A percentile compares a stretch with the other conserved stretches of the same genome.
These are phyloP conservation scores for Heliconius congener DNA, from an alignment of 1,140 invertebrate species.

Conservation along the genomic window DNA sequence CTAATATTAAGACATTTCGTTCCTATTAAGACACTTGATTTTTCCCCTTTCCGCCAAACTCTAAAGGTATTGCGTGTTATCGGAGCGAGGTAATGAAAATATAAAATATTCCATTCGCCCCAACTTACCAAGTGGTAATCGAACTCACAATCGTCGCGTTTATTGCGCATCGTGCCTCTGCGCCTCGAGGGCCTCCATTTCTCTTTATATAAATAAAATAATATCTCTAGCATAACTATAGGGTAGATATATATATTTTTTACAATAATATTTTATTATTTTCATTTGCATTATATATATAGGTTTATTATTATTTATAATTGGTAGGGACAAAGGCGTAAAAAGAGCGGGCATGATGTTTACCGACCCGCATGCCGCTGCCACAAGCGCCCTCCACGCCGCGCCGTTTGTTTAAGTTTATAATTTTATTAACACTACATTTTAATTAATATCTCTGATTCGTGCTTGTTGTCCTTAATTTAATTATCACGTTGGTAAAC, in stretches of 20 bases:
- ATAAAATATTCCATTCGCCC: too few relatives aligned
- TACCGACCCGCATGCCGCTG: constrained; percentile 55
- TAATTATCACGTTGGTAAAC: constrained; percentile 18
- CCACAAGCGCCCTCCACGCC: constrained; percentile 47
- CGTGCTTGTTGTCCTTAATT: constrained; percentile 26
- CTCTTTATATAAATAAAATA: too few relatives aligned
- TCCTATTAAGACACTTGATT: too few relatives aligned
- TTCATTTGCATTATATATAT: constrained; percentile 22
- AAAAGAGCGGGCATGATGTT: constrained; percentile 58
- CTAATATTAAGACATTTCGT: too few relatives aligned
- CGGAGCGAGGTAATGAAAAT: too few relatives aligned
- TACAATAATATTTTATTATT: constrained; percentile 34
- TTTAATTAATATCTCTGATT: constrained; percentile 47
- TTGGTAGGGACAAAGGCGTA: constrained; percentile 48
- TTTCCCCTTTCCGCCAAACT: too few relatives aligned
- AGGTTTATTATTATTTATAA: constrained; percentile 33
- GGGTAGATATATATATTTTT: not conserved
- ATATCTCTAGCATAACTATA: not conserved
- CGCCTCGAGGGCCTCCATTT: too few relatives aligned
- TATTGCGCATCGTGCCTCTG: too few relatives aligned
- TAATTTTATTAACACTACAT: constrained; percentile 49
- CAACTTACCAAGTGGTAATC: too few relatives aligned
- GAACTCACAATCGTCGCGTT: too few relatives aligned
- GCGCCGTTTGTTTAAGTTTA: constrained; percentile 50
- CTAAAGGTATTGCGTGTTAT: too few relatives aligned